Evolutionary conservation across 2,113 vertebrate genomes (phyloP).

Genomic region (Alethe diademata): DNA sequence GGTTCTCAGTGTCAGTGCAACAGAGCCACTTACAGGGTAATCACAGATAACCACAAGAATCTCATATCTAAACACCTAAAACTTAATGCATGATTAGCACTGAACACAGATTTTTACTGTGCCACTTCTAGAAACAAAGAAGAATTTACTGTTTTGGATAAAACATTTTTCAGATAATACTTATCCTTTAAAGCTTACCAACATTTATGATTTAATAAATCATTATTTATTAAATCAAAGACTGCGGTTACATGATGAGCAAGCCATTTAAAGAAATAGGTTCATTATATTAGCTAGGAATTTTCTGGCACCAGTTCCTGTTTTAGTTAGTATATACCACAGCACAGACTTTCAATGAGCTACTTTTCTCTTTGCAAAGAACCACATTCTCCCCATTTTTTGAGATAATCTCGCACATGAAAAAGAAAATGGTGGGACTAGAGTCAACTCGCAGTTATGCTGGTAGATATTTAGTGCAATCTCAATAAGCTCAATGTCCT

Average conservation of each 20-base stretch:
- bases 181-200: neutral
- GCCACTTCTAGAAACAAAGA: neutral
- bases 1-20: neutral
- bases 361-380: neutral
- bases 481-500: neutral
- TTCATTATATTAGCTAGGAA: constrained; percentile 8
- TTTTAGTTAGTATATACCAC: neutral
- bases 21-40: neutral
- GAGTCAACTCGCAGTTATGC: neutral
- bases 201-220: constrained; percentile 3
- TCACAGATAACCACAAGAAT: neutral
- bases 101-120: neutral
- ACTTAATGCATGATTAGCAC: neutral
- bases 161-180: neutral
- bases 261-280: constrained; percentile 15
- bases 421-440: neutral
- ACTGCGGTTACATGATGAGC: neutral
- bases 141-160: neutral
- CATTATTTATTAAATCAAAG: neutral
- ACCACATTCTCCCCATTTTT: neutral
- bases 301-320: constrained; percentile 7
- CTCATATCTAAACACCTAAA: neutral
- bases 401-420: neutral
- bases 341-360: neutral
- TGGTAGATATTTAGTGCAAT: neutral